Percentiles rank a stretch among this genome's conserved stretches.
phyloP scores from a whole-genome alignment of 2,113 vertebrate genomes.

The Pelecanus crispus region DNA sequence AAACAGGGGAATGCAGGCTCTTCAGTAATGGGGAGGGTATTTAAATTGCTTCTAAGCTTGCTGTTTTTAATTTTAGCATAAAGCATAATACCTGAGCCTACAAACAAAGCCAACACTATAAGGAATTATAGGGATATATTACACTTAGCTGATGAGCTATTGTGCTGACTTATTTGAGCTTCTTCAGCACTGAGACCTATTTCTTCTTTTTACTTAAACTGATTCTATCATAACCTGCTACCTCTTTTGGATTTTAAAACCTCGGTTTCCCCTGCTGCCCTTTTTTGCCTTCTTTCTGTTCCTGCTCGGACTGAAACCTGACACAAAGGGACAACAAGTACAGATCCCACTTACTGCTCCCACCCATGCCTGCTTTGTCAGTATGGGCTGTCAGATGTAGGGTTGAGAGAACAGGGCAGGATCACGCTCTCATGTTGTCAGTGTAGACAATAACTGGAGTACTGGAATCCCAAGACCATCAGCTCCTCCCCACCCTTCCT shows the following conservation, averaged over 20 bases:
- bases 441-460: constrained; percentile 59
- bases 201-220: constrained; percentile 50
- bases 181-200: constrained; percentile 30
- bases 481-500: constrained; percentile 47
- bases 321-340: constrained; percentile 46
- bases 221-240: constrained; percentile 37
- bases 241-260: constrained; percentile 45
- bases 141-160: constrained; percentile 63
- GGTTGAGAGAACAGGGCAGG: constrained; percentile 41
- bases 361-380: constrained; percentile 38
- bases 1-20: constrained; percentile 35
- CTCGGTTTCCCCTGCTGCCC: background rate
- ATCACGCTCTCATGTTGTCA: constrained; percentile 36
- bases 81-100: constrained; percentile 58
- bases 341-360: constrained; percentile 18
- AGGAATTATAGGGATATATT: constrained; percentile 16
- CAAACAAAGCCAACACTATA: constrained; percentile 60
- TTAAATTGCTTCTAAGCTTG: constrained; percentile 52
- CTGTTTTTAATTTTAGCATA: constrained; percentile 27
- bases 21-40: constrained; percentile 42
- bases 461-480: constrained; percentile 60
- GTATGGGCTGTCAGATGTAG: constrained; percentile 40
- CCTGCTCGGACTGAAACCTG: constrained; percentile 55
- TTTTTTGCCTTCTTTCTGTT: constrained; percentile 46
- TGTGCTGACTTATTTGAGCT: constrained; percentile 51